Base-by-base conservation (phyloP, 2,888 invertebrate genomes). In the Homarus gammarus region DNA sequence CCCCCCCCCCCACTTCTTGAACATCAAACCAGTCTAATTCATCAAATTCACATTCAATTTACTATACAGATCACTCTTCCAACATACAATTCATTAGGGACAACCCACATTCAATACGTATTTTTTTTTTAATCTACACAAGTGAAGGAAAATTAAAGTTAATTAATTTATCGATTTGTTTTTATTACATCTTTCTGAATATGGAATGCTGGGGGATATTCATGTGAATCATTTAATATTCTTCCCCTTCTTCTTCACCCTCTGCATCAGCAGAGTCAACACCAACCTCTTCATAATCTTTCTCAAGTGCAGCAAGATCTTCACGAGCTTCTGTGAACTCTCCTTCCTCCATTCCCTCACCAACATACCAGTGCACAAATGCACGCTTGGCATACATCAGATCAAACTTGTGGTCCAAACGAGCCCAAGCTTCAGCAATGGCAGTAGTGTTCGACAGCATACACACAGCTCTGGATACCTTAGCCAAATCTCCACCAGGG, bases 301-400 rank as follows among this genome's bases (percentile, higher is more conserved):
- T 93, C 91, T 94, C 93, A 38, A 93, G 92, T 61, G 94, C 94
- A 93, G 89, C 92, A 78, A 94, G 92, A 93, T 94, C 94, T 91
- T 94, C 94, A 18, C 94, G 93, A 10, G 94, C 94, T 92, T 94
- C 94, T 15, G 94, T 93, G 92, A 94, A 94, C 40, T 85, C 85
- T 12, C 85, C 85, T 44, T 85, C 85, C 40, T 85, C 85, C 85
- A 85, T 85, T 22, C 85, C 85, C 38, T 85, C 85, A 31, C 85
- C 94, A 88, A 94, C 94, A 92, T 94, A 94, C 98, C 98, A 98
- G 94, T 98, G 98, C 92, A 98, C 98, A 95, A 99, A 99, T 87
- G 98, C 98, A 93, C 98, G 96, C 95, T 98, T 98, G 94, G 98
- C 97, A 94, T 98, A 99, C 98, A 98, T 98, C 92, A 98, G 95